Percentiles rank a stretch among this genome's conserved stretches.
Conservation (phyloP, 2,113 vertebrate genomes). For the Heliornis fulica region DNA sequence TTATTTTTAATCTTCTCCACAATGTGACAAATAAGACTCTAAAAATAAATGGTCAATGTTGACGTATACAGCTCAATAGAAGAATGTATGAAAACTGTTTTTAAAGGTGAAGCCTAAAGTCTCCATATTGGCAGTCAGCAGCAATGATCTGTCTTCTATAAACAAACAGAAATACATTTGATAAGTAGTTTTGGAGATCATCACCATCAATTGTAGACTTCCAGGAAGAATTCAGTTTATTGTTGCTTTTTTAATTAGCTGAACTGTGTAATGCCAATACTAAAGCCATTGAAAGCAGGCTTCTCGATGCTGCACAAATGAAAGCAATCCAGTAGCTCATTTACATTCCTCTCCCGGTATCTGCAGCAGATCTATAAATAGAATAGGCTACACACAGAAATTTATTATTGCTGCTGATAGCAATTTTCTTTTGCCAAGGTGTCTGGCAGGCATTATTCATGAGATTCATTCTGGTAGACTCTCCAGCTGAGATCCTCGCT, state of each 20-base stretch:
- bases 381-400: constrained; percentile 54
- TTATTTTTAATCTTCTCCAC: neutral
- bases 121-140: neutral
- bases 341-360: constrained; percentile 22
- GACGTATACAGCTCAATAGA: neutral
- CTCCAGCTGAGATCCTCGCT: constrained; percentile 53
- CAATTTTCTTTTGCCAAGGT: constrained; percentile 62
- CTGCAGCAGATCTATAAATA: constrained; percentile 59
- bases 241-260: constrained; percentile 1
- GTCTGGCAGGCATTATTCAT: constrained; percentile 68
- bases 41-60: neutral
- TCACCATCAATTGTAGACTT: neutral
- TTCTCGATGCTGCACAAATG: neutral
- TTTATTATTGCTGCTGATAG: constrained; percentile 60
- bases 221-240: neutral
- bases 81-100: neutral
- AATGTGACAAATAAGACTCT: neutral
- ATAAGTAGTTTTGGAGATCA: neutral
- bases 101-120: neutral
- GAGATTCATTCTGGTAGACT: constrained; percentile 46
- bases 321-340: constrained; percentile 4
- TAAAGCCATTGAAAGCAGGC: constrained; percentile 1
- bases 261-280: neutral
- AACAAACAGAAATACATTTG: neutral
- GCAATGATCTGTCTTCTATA: neutral